Base-by-base conservation (phyloP, 2,797 vertebrate species). In the Hydrocynus forskahlii region DNA sequence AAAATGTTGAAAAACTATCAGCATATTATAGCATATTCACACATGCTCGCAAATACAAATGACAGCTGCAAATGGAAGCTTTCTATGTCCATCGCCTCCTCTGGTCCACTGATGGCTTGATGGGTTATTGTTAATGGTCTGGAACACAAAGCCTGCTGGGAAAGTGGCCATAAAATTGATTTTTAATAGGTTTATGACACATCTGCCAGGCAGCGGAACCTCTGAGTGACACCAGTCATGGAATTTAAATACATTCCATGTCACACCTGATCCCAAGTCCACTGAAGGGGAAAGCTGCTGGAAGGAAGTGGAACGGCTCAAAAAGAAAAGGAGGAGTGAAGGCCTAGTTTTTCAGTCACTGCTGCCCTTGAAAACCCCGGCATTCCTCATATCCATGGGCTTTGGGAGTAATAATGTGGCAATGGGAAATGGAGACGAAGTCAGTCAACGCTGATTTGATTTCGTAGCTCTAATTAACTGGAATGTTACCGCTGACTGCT, bases 151-250 rank as follows among this genome's bases (percentile, higher is more conserved):
- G 86, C 85, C 77, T 88, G 81, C 43, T 16, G 67, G 78, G 80
- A 86, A 84, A 85, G 84, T 71, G 70, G 82, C 87, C 86, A 89
- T 90, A 89, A 92, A 91, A 93, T 92, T 43, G 86, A 91, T 92
- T 92, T 92, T 92, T 89, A 92, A 92, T 92, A 87, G 88, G 84
- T 90, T 87, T 90, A 91, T 91, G 91, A 90, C 54, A 54, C 82
- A 79, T 79, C 64, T 75, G 54, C 79, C 67, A 78, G 78, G 78
- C 78, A 67, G 63, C 4, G 5, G 16, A 59, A 38, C 45, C 29
- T 75, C 62, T 60, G 50, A 81, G 76, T 76, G 79, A 80, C 59
- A 68, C 67, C 25, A 59, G 48, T 35, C 14, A 52, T 43, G 29
- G 62, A 57, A 73, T 79, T 87, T 85, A 67, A 88, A 88, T 87